Evolutionary conservation across 2,797 vertebrate genomes (phyloP).

Genomic region (Siniperca scherzeri): DNA sequence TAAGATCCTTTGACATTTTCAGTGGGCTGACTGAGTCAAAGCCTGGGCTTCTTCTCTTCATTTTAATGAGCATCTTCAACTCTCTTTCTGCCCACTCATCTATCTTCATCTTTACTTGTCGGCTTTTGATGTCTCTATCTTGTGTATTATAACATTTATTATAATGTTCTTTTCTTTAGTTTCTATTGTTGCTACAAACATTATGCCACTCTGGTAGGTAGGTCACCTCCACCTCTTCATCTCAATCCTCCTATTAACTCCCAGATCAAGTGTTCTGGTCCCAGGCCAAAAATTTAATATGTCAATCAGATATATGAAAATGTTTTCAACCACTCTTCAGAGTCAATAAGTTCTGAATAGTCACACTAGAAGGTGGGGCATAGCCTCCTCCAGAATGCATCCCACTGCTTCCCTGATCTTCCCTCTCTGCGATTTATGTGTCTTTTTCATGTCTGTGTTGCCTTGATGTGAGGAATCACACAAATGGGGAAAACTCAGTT

Average conservation of each 20-base stretch:
- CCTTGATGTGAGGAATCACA: too few relatives aligned
- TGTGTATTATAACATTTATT: background rate
- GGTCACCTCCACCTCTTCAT: background rate
- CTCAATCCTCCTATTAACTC: background rate
- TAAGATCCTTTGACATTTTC: conserved; percentile 55
- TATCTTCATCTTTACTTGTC: conserved; percentile 15
- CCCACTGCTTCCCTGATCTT: too few relatives aligned
- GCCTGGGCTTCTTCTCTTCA: conserved; percentile 11
- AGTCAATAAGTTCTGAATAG: background rate
- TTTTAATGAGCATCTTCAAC: conserved; percentile 49
- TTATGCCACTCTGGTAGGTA: background rate
- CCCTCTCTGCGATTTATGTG: too few relatives aligned
- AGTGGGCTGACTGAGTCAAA: conserved; percentile 34
- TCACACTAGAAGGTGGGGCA: background rate
- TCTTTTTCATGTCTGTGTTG: too few relatives aligned
- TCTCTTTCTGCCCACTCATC: conserved; percentile 23
- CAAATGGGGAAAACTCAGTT: too few relatives aligned
- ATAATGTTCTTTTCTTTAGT: background rate
- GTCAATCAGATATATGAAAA: background rate
- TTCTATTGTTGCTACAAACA: background rate
- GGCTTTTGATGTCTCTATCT: conserved; percentile 4
- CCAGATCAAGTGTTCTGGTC: background rate
- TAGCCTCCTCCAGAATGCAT: too few relatives aligned
- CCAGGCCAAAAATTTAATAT: background rate
- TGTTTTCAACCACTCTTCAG: background rate